Evolutionary conservation across 2,797 vertebrate species (phyloP).

Genomic region (Limnodromus scolopaceus): DNA sequence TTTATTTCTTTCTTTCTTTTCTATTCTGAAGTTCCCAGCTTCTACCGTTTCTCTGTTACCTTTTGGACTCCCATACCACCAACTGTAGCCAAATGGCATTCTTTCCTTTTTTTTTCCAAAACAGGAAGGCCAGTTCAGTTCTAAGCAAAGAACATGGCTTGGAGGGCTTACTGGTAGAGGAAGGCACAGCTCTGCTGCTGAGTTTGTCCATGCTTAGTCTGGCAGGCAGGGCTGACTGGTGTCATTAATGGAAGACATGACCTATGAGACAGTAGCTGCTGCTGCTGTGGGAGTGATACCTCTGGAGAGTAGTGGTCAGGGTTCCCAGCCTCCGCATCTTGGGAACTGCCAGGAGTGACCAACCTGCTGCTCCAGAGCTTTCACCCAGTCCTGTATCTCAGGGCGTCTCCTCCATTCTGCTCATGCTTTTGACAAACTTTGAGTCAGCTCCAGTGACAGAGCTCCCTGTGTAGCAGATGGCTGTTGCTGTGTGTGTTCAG

Average conservation of each 20-base stretch:
- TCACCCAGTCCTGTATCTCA: neutral
- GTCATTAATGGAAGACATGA: neutral
- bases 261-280: neutral
- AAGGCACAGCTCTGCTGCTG: neutral
- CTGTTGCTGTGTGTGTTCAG: neutral
- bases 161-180: neutral
- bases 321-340: neutral
- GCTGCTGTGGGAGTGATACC: neutral
- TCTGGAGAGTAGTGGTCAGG: accelerated
- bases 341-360: neutral
- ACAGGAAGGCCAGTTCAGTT: neutral
- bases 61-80: neutral
- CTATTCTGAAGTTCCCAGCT: neutral
- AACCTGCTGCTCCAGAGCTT: neutral
- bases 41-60: neutral
- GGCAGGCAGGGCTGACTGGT: neutral
- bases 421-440: neutral
- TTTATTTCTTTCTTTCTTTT: neutral
- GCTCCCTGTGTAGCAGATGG: neutral
- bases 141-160: neutral
- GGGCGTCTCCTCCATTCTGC: neutral
- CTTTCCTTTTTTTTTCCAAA: neutral
- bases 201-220: neutral
- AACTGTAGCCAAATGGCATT: neutral
- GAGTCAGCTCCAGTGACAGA: neutral